Base-by-base conservation (phyloP, 2,113 vertebrate genomes). In the Pseudorectes ferrugineus region DNA sequence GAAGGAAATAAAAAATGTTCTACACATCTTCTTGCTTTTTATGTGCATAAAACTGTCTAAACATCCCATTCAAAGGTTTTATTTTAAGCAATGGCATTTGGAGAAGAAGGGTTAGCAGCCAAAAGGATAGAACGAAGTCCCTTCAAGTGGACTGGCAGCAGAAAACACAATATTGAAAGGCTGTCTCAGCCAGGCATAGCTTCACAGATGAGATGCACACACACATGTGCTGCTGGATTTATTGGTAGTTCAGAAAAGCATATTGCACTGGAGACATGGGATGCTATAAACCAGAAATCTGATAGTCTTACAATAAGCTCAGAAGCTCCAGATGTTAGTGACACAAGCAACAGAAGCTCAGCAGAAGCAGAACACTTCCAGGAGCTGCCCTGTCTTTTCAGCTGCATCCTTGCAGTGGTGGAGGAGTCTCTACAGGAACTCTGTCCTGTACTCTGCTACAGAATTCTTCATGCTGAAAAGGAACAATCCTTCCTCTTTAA, bases 211-310 rank as follows among this genome's bases (percentile, higher is more conserved):
- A 88, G 51, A 80, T 1, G 3, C 49, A 73, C 49, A 51, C 33
- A 74, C 58, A 91, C 59, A 66, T 92, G 78, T 92, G 71, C 71
- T 94, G 54, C 67, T 77, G 79, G 35, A 62, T 85, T 93, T 93
- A 80, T 23, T 67, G 24, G 51, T 59, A 42, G 3, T 1, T 73
- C 42, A 36, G 46, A 76, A 57, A 67, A 84, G 28, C 40, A 13
- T 36, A 66, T 67, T 82, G 57, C 28, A 66, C 17, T 36, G 75
- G 33, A 93, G 58, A 77, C 57, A 45, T 0, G 0, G 63, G 26
- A 74, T 92, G 59, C 35, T 73, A 57, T 31, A 92, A 76, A 68
- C 12, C 29, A 73, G 45, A 76, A 81, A 73, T 65, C 28, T 9
- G 15, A 23, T 14, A 70, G 46, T 10, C 33, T 82, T 58, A 74